phyloP scores from a whole-genome alignment of 2,888 invertebrate species.

The Drosophila mettleri region DNA sequence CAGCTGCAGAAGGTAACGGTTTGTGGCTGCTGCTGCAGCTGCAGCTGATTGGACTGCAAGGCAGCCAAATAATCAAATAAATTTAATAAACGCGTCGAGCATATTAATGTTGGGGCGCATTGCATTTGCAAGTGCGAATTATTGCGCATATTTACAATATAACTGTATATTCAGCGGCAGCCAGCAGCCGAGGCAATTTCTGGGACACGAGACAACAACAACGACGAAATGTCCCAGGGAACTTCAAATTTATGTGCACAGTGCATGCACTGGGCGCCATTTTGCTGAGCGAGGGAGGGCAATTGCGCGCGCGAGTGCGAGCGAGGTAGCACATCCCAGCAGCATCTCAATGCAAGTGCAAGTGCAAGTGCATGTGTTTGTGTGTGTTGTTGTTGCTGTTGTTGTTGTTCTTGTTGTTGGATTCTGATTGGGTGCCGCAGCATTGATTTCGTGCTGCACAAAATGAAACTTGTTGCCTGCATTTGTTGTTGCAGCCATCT shows the following conservation, averaged over 20 bases:
- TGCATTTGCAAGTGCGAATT: conserved; percentile 29
- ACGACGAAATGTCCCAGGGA: conserved; percentile 5
- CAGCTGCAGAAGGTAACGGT: background rate
- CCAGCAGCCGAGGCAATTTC: conserved; percentile 16
- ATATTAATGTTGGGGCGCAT: conserved; percentile 19
- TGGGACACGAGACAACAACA: conserved; percentile 5
- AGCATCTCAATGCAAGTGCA: conserved; percentile 24
- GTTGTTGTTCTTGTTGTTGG: conserved; percentile 14
- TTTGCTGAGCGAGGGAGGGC: conserved; percentile 6
- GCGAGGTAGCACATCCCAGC: conserved; percentile 13
- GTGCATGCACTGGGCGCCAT: conserved; percentile 30
- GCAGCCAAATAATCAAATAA: conserved; percentile 44
- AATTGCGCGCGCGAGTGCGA: conserved; percentile 4
- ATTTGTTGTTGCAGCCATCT: conserved; percentile 7
- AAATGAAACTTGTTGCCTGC: conserved; percentile 29
- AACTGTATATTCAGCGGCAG: conserved; percentile 34
- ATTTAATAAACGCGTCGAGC: conserved; percentile 37
- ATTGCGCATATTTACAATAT: conserved; percentile 20
- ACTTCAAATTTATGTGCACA: conserved; percentile 7
- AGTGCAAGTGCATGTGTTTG: conserved; percentile 14
- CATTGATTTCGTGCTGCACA: conserved; percentile 37
- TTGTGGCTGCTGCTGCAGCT: background rate
- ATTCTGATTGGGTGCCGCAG: conserved; percentile 42
- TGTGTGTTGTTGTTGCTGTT: conserved; percentile 9
- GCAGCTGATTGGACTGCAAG: conserved; percentile 40